These are phyloP conservation scores for Brachionus manjavacas DNA, from an alignment of 1,140 invertebrate species.

Conservation along the genomic window DNA sequence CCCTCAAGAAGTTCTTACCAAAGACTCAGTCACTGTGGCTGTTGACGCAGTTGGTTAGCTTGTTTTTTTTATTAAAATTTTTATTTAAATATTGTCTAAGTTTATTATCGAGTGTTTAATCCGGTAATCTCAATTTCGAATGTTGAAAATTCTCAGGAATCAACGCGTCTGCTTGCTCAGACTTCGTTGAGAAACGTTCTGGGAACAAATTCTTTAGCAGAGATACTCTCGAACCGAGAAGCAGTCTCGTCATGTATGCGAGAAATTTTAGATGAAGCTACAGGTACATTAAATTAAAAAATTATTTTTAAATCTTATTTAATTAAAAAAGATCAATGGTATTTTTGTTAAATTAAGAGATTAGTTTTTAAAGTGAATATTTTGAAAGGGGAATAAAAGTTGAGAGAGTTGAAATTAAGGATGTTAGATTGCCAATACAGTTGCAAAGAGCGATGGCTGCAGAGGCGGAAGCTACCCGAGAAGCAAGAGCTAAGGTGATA, in stretches of 20 bases:
- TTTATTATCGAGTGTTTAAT: constrained; percentile 44
- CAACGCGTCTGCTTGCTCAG: constrained; percentile 44
- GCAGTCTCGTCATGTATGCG: constrained; percentile 38
- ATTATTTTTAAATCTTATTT: not conserved
- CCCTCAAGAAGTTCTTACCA: constrained; percentile 45
- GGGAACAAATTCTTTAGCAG: constrained; percentile 42
- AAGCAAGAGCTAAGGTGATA: constrained; percentile 52
- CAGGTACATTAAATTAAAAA: not conserved
- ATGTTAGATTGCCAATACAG: constrained; percentile 49
- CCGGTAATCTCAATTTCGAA: constrained; percentile 43
- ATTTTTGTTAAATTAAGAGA: not conserved
- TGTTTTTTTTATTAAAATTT: not conserved
- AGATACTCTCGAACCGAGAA: constrained; percentile 43
- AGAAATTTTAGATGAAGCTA: constrained; percentile 39
- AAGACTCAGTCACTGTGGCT: constrained; percentile 45
- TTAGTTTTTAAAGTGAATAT: not conserved
- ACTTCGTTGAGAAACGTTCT: constrained; percentile 44
- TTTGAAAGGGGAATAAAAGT: constrained; percentile 43
- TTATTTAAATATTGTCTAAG: not conserved
- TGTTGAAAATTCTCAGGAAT: constrained; percentile 44
- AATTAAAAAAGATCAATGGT: constrained; percentile 31
- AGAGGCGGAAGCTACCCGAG: constrained; percentile 51
- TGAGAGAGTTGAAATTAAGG: constrained; percentile 44
- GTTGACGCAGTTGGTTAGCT: constrained; percentile 43
- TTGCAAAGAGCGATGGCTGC: constrained; percentile 53